Evolutionary conservation across 2,888 invertebrate species (phyloP).

Genomic region (Athalia rosae): DNA sequence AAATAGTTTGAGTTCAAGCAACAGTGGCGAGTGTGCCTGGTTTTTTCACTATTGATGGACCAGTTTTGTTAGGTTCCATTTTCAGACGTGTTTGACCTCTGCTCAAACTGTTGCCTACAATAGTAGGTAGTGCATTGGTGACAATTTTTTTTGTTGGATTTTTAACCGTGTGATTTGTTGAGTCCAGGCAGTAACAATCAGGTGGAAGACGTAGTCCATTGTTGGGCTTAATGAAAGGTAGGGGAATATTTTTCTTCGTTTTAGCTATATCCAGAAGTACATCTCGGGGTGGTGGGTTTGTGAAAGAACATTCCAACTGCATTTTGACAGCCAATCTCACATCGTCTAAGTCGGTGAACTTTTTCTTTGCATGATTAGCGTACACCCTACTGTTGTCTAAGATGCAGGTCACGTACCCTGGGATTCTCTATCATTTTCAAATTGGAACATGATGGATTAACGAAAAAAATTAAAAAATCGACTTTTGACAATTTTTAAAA

Average conservation of each 20-base stretch:
- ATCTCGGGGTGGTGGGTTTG: slow-evolving; percentile 93
- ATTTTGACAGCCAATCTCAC: slow-evolving; percentile 93
- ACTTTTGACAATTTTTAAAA: too few relatives aligned
- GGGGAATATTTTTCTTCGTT: slow-evolving; percentile 89
- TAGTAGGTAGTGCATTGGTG: slow-evolving; percentile 58
- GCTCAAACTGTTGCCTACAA: slow-evolving; percentile 59
- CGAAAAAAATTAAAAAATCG: too few relatives aligned
- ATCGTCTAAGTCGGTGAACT: slow-evolving; percentile 93
- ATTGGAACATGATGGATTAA: too few relatives aligned
- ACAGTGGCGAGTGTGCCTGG: slow-evolving; percentile 76
- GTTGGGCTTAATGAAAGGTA: slow-evolving; percentile 95
- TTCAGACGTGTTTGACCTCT: slow-evolving; percentile 70
- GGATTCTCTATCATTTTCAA: too few relatives aligned
- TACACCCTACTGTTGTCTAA: slow-evolving; percentile 94
- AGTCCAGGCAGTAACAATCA: slow-evolving; percentile 92
- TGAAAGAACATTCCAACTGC: slow-evolving; percentile 91
- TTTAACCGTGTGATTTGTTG: slow-evolving; percentile 86
- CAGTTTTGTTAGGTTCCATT: slow-evolving; percentile 75
- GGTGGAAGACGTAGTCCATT: slow-evolving; percentile 95
- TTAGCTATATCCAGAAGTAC: slow-evolving; percentile 90
- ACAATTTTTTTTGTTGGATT: slow-evolving; percentile 60
- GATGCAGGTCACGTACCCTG: slow-evolving; percentile 91
- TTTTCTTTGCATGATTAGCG: slow-evolving; percentile 94
- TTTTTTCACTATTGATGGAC: slow-evolving; percentile 75
- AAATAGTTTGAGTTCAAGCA: slow-evolving; percentile 80